phyloP scores from a whole-genome alignment of 2,797 vertebrate species.

The Alcedo quadribrachys region DNA sequence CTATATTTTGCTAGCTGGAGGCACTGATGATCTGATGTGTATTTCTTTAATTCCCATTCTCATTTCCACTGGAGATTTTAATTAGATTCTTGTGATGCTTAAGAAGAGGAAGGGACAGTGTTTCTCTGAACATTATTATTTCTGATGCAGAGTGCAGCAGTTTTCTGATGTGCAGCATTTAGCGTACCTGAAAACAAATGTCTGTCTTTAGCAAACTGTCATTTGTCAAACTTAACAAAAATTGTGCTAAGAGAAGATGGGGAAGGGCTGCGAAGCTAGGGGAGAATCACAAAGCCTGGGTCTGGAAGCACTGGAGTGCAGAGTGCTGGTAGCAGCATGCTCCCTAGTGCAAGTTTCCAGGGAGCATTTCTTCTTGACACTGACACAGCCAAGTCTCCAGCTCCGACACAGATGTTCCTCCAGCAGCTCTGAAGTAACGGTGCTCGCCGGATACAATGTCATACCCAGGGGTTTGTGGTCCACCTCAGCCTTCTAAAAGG shows the following conservation, averaged over 20 bases:
- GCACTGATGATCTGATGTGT: not conserved
- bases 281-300: not conserved
- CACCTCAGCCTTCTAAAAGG: constrained; percentile 63
- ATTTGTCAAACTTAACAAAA: constrained; percentile 8
- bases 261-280: not conserved
- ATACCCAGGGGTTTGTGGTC: constrained; percentile 64
- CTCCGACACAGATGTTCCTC: constrained; percentile 56
- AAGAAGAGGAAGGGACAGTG: not conserved
- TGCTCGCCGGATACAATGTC: constrained; percentile 18
- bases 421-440: constrained; percentile 53
- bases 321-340: constrained; percentile 13
- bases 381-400: constrained; percentile 52
- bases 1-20: not conserved
- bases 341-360: constrained; percentile 64
- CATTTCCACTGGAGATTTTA: constrained; percentile 3
- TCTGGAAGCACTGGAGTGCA: constrained; percentile 22
- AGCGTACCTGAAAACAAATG: not conserved
- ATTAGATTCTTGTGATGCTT: not conserved
- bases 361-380: constrained; percentile 54
- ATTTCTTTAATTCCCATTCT: constrained; percentile 33
- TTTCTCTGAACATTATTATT: not conserved
- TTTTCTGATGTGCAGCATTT: constrained; percentile 18
- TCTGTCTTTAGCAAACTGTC: not conserved
- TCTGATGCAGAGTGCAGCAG: constrained; percentile 12
- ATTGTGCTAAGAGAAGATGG: not conserved